Base-by-base conservation (phyloP, 1,140 invertebrate genomes). In the Drosophila equinoxialis region DNA sequence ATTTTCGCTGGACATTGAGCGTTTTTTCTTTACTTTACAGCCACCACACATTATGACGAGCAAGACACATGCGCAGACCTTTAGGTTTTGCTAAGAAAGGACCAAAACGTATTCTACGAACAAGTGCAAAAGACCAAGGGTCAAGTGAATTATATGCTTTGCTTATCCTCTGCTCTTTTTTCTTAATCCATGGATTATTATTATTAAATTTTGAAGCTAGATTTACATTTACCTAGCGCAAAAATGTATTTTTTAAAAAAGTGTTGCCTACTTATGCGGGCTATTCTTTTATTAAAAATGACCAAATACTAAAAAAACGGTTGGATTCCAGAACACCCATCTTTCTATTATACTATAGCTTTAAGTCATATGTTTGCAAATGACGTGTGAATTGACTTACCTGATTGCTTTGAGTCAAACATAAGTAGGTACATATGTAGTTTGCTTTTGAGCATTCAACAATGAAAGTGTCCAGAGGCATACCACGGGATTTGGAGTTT, bases 11-110 rank as follows among this genome's bases (percentile, higher is more conserved):
- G 17, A 48, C 45, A 48, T 17, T 17, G 45, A 48, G 45, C 7
- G 14, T 48, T 48, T 48, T 48, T 30, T 30, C 3, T 48, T 48
- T 20, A 51, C 45, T 51, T 51, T 51, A 51, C 6, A 51, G 45
- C 45, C 45, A 51, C 2, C 45, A 23, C 45, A 23, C 17, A 51
- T 10, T 23, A 3, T 23, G 17, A 51, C 20, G 45, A 23, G 45
- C 45, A 51, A 30, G n/a, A 51, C 45, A 51, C 45, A 51, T 51
- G 45, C 45, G 45, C 45, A 51, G 17, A 51, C 17, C 45, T 51
- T 48, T 48, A 48, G 14, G 17, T 5, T 48, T 51, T 10, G 8
- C 45, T 23, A 23, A 51, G 45, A 51, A 51, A 23, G 45, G 17
- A 51, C 17, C 14, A 23, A 51, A 4, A 4, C 45, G 17, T 11